Evolutionary conservation across 2,888 invertebrate genomes (phyloP), one percentile per base, ranked within the genome.

Genomic region (Tiliacea aurago): DNA sequence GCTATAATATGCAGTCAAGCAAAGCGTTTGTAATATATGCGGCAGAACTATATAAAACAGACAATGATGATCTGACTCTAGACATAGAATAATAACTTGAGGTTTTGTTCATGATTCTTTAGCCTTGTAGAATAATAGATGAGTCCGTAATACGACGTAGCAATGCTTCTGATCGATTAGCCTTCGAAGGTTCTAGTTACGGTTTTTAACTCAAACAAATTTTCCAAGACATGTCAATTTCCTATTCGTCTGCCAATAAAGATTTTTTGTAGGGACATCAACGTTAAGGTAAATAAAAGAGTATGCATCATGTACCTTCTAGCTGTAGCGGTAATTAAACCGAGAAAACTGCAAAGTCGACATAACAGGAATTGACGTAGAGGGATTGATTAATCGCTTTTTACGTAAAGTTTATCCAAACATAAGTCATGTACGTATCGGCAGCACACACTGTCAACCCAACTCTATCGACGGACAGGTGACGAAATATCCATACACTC

Each of bases 131-230:
- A 70, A 33, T 59, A 76, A 76, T 70, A 41, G 47, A 76, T 76
- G 51, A 69, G 63, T 18, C 11, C 6, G 18, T 58, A 47, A 37
- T 76, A 59, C 41, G 28, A 41, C n/a, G 28, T 58, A 63, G 37
- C n/a, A 63, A 51, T 69, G 69, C 9, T 64, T 59, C 47, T 63
- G 63, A 76, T 76, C 77, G 76, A 76, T 76, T 41, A 63, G 28
- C 33, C 20, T 70, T 53, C 51, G 20, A 1, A 37, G 37, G 18
- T 4, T 68, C 45, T 51, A 63, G 47, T 41, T 37, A 51, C 6
- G 6, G 15, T 76, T 76, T 71, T 45, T 28, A 20, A 69, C 7
- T 68, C 13, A 55, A 49, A 5, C 0, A 28, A 13, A 13, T 41
- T 47, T 53, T 74, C 6, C 23, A 58, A 28, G 51, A n/a, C 0